Base-by-base conservation (phyloP, 2,888 invertebrate species). In the Cataglyphis albicans region DNA sequence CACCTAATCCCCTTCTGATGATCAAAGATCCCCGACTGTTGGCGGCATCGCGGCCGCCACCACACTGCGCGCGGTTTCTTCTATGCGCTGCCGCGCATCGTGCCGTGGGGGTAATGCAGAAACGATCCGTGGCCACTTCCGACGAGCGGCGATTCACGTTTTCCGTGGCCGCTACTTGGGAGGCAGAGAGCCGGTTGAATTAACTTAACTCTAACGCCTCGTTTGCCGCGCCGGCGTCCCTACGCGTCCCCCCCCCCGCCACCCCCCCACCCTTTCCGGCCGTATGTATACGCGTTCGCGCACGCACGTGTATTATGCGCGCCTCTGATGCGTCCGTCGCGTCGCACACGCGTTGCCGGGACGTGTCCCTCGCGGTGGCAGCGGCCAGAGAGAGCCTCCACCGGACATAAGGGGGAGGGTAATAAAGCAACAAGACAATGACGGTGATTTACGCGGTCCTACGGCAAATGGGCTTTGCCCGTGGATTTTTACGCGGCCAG, bases 371-470 rank as follows among this genome's bases (percentile, higher is more conserved):
- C 55, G 76, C 65, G 78, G 48, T 35, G 63, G 83, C 63, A 52
- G 81, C 72, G 83, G 67, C 38, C 41, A 12, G 63, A 29, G 63
- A 64, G 64, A 21, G 72, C 57, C 57, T 64, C 63, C 63, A 72
- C 67, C 70, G 84, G 84, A 80, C 82, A 80, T 81, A 72, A 75
- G 78, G n/a, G 52, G 52, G n/a, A 52, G n/a, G 64, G 82, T 85
- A 90, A 91, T 91, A 91, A 91, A 91, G 88, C 89, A 91, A 91
- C 90, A 90, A 91, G 81, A 91, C 90, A 92, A 91, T 88, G 89
- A 89, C 90, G 88, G 86, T 92, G 91, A 91, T 91, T 89, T 91
- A 91, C 91, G 90, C 82, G 89, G 86, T 89, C 91, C 89, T 89
- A 88, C 86, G 90, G 90, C 89, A 91, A 91, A 91, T 92, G 88